Evolutionary conservation across 2,888 invertebrate species (phyloP), one percentile per base, ranked within the genome.

Genomic region (Perithous albicinctus): DNA sequence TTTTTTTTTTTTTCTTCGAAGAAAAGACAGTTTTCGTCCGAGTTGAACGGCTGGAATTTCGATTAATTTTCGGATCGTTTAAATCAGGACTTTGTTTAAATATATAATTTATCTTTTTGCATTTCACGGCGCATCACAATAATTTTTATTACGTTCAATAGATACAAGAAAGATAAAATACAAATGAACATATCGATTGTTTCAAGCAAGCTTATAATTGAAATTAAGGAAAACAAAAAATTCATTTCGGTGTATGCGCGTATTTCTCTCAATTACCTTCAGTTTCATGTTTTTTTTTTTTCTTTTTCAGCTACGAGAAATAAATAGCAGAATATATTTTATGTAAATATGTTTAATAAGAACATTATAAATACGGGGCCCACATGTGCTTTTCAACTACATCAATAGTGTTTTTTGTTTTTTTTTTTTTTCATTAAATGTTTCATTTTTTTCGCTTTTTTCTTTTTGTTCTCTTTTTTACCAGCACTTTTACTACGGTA

Each of bases 321-420:
- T 89, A 74, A 90, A 92, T 90, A 90, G 89, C 88, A 87, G 89
- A 91, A 90, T 91, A 91, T 88, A 90, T 84, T 84, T 91, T 90
- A 90, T 88, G 88, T 89, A 88, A 89, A 59, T 59, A 59, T 91
- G 89, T 89, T 80, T 91, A 90, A 89, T 91, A 89, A 89, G 88
- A 91, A 90, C 90, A 92, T 91, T 85, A 91, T 89, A 89, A 90
- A 88, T 86, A 87, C 85, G 91, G 91, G 91, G 91, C 91, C 91
- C 91, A 90, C 90, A 83, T 86, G 84, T 86, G 84, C 72, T 86
- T 90, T 88, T 88, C 85, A 88, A 86, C 91, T 91, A 91, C 90
- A 89, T 90, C 85, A 86, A 90, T 89, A 89, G 85, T 89, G 88
- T 87, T 87, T 86, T 84, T 76, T 76, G 69, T 82, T 83, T 83